Evolutionary conservation across 2,888 invertebrate species (phyloP), one percentile per base, ranked within the genome.

Genomic region (Tinea semifulvella): DNA sequence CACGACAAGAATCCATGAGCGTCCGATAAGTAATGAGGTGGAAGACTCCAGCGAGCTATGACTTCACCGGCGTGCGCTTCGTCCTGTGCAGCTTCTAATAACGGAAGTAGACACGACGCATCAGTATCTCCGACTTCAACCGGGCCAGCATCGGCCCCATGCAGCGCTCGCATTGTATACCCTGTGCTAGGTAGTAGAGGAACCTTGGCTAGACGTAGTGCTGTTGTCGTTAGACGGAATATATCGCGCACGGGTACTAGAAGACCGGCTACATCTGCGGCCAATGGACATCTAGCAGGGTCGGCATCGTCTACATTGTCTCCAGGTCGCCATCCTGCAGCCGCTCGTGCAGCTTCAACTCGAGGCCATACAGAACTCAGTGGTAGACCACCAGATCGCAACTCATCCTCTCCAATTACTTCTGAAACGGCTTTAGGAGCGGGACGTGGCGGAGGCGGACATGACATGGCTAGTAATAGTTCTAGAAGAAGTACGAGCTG

Each of bases 291-390:
- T 48, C 85, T 74, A 60, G 86, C 85, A 8, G 87, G 85, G 67
- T 89, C 89, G 67, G 89, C 89, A 85, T 71, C 48, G 88, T 73
- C 57, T 87, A 86, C 10, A 86, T 84, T 66, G 88, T 54, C 83
- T 77, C 54, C 74, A 1, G 89, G 86, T 26, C 89, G 75, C 84
- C 89, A 92, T 67, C 88, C 88, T 54, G 84, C 87, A 13, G 85
- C 84, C 56, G 87, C 89, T n/a, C 91, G 83, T 45, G 90, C 69
- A 8, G 87, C 86, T 68, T 91, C 92, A 47, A 88, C 85, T 48
- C 92, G 84, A 52, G 87, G 72, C 92, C 92, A 92, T 50, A 91
- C 77, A 52, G 88, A 87, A 59, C 86, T 84, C 58, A 88, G 71
- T 18, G 92, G 92, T 58, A 93, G 69, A 42, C 88, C 86, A 42